A percentile compares a stretch with the other conserved stretches of the same genome.
Evolutionary conservation across 2,797 vertebrate species (phyloP).

Genomic region (Champsocephalus esox): DNA sequence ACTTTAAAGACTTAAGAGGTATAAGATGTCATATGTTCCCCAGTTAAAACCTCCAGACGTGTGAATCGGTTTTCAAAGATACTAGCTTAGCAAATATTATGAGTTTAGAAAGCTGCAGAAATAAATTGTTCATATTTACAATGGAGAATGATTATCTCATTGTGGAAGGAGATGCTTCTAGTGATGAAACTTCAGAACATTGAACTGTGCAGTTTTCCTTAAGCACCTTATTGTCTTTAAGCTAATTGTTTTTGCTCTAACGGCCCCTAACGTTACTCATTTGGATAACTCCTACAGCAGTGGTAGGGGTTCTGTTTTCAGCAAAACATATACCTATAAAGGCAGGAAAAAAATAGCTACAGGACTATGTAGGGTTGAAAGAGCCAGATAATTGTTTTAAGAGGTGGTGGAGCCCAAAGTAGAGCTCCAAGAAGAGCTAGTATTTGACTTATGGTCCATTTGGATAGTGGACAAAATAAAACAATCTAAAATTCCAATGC

Average conservation of each 20-base stretch:
- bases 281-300: background rate
- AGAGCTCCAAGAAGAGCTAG: background rate
- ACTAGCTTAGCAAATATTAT: too few species aligned
- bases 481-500: background rate
- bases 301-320: too few species aligned
- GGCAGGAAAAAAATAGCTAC: too few species aligned
- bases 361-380: background rate
- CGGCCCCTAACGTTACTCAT: background rate
- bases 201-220: background rate
- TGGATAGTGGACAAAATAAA: background rate
- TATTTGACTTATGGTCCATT: background rate
- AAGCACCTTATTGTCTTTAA: too few species aligned
- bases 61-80: too few species aligned
- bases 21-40: too few species aligned
- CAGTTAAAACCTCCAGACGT: too few species aligned
- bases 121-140: background rate
- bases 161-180: background rate
- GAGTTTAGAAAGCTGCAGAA: background rate
- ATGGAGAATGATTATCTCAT: background rate
- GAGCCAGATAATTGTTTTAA: background rate
- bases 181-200: background rate
- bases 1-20: background rate
- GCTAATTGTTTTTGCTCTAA: too few species aligned
- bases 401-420: background rate
- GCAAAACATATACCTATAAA: too few species aligned